Conservation (phyloP, 1,140 invertebrate species). For the Panagrolaimus sp. region DNA sequence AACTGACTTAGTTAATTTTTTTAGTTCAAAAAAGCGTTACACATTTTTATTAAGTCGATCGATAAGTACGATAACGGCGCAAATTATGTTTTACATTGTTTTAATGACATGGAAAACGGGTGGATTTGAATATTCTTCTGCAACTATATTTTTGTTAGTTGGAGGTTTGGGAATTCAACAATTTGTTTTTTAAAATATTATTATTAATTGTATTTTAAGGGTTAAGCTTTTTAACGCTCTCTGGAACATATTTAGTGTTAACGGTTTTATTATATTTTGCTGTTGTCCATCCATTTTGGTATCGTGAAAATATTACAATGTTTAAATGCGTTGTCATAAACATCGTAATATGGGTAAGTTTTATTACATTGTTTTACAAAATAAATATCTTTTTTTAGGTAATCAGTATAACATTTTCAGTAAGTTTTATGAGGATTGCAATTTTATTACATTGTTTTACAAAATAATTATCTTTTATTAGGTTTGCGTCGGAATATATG, state of each 20-base stretch:
- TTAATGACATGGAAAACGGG: slow-evolving; percentile 43
- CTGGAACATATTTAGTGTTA: slow-evolving; percentile 38
- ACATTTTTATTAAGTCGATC: slow-evolving; percentile 41
- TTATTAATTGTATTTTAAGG: neutral
- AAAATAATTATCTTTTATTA: slow-evolving; percentile 7
- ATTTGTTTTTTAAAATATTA: neutral
- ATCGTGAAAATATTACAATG: slow-evolving; percentile 37
- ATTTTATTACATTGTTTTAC: no score
- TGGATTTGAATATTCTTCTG: slow-evolving; percentile 39
- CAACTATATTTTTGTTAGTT: slow-evolving; percentile 38
- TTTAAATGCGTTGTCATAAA: slow-evolving; percentile 28
- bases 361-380: slow-evolving; percentile 22
- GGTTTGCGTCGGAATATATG: slow-evolving; percentile 37
- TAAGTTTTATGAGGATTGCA: neutral
- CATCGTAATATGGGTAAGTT: slow-evolving; percentile 32
- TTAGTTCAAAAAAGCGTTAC: slow-evolving; percentile 47
- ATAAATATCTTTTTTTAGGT: slow-evolving; percentile 7
- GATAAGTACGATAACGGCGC: slow-evolving; percentile 31
- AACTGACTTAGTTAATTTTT: no score
- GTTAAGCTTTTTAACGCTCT: slow-evolving; percentile 21
- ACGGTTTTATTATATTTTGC: slow-evolving; percentile 41
- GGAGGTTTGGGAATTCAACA: slow-evolving; percentile 30
- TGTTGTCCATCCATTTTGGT: slow-evolving; percentile 41
- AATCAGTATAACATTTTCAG: neutral
- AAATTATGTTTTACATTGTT: slow-evolving; percentile 45